A percentile compares a stretch with the other conserved stretches of the same genome.
Conservation (phyloP, 2,888 invertebrate species). For the Tipula unca region DNA sequence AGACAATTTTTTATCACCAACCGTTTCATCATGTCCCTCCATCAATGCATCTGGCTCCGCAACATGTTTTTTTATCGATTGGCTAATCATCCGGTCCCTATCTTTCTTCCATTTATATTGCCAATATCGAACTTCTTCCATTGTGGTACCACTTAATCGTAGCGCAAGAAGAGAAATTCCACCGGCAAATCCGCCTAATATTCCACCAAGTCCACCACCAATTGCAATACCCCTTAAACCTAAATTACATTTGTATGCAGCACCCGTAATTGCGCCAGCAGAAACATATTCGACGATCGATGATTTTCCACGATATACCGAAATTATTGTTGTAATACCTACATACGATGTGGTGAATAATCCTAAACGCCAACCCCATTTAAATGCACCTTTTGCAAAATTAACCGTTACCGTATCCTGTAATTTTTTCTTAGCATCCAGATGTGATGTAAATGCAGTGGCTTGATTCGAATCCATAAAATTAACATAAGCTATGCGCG, state of each 20-base stretch:
- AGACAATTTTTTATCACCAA: neutral
- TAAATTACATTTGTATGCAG: constrained; percentile 55
- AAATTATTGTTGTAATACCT: constrained; percentile 51
- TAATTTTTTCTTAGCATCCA: constrained; percentile 62
- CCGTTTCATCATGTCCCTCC: neutral
- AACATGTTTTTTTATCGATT: constrained; percentile 31
- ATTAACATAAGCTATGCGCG: constrained; percentile 51
- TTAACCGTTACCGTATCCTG: constrained; percentile 60
- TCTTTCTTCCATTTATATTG: constrained; percentile 45
- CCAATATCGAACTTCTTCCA: constrained; percentile 56
- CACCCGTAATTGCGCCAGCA: constrained; percentile 56
- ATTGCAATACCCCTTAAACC: constrained; percentile 60
- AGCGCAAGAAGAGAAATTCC: constrained; percentile 46
- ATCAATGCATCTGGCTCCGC: neutral
- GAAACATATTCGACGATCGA: constrained; percentile 56
- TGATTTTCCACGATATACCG: constrained; percentile 58
- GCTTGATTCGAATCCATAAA: constrained; percentile 70
- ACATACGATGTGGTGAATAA: constrained; percentile 59
- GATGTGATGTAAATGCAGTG: constrained; percentile 53
- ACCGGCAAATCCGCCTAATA: constrained; percentile 54
- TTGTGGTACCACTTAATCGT: constrained; percentile 49
- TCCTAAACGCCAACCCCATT: constrained; percentile 60
- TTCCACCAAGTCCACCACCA: constrained; percentile 55
- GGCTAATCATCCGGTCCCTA: constrained; percentile 36
- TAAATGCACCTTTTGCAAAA: constrained; percentile 63